Conservation (phyloP, 2,888 invertebrate species). For the Steinernema scapterisci region DNA sequence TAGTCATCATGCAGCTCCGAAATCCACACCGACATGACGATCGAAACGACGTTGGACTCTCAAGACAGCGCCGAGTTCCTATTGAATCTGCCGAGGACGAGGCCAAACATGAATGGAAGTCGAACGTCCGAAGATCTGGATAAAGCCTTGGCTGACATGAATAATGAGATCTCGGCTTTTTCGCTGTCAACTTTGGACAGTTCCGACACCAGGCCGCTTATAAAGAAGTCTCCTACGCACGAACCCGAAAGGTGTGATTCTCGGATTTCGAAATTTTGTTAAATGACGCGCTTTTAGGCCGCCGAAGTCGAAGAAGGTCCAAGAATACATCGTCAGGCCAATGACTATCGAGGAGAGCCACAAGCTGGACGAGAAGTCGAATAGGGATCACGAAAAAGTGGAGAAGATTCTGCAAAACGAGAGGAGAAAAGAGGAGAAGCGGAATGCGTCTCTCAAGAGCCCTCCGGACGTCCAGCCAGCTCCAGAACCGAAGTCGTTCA, state of each 20-base stretch:
- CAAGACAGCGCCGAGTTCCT: conserved; percentile 6
- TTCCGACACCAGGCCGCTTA: conserved; percentile 1
- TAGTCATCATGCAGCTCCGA: conserved; percentile 11
- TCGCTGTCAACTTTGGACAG: not conserved
- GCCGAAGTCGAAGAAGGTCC: conserved; percentile 5
- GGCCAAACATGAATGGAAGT: not conserved
- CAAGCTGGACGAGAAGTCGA: conserved; percentile 44
- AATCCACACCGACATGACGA: conserved; percentile 2
- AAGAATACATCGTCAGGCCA: conserved; percentile 37
- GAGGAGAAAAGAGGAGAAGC: conserved; percentile 33
- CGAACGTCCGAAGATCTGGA: not conserved
- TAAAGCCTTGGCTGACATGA: conserved; percentile 6
- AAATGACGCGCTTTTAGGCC: not conserved
- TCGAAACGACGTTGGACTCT: conserved; percentile 9
- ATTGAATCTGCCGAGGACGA: not conserved
- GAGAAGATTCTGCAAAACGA: conserved; percentile 39
- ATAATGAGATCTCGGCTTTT: conserved; percentile 19
- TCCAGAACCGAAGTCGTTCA: conserved; percentile 1
- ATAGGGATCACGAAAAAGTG: conserved; percentile 49
- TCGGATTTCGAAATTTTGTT: not conserved
- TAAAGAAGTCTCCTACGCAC: not conserved
- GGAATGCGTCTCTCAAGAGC: not conserved
- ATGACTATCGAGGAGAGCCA: conserved; percentile 49
- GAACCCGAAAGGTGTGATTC: not conserved
- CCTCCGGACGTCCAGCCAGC: not conserved